phyloP scores from a whole-genome alignment of 2,797 vertebrate species.

The Bufotes viridis region DNA sequence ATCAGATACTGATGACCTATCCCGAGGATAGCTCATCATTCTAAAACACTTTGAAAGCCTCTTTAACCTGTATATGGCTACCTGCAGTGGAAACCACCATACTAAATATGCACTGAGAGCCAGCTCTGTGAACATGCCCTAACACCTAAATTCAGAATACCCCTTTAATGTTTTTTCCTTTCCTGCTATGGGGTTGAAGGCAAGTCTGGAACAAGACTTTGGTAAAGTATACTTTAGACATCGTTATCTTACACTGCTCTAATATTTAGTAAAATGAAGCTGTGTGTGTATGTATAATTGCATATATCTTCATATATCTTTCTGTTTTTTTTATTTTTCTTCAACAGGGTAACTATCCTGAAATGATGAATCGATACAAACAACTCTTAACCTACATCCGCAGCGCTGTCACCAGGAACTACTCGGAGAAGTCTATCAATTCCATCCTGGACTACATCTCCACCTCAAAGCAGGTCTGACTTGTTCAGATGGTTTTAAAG shows the following conservation, averaged over 20 bases:
- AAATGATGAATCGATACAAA: slow-evolving; percentile 99
- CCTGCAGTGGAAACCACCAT: too few species aligned
- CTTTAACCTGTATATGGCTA: too few species aligned
- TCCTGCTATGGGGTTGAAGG: neutral
- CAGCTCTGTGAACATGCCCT: too few species aligned
- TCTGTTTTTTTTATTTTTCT: slow-evolving; percentile 59
- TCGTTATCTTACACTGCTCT: neutral
- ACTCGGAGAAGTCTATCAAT: slow-evolving; percentile 99
- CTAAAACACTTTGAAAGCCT: too few species aligned
- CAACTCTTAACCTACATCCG: slow-evolving; percentile 97
- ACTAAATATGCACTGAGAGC: too few species aligned
- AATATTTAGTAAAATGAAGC: neutral
- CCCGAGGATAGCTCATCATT: too few species aligned
- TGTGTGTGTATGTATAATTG: neutral
- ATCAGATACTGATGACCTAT: too few species aligned
- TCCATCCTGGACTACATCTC: slow-evolving; percentile 99
- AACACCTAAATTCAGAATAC: too few species aligned
- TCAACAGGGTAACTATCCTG: slow-evolving; percentile 95
- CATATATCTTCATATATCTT: neutral
- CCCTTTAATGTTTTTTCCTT: too few species aligned
- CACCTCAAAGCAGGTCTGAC: slow-evolving; percentile 96
- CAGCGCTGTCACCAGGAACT: slow-evolving; percentile 98
- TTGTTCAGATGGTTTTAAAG: slow-evolving; percentile 10
- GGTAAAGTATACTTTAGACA: neutral
- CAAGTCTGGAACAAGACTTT: neutral